These are phyloP conservation scores for Speoplatyrhinus poulsoni DNA, from an alignment of 2,113 vertebrate genomes.

Conservation along the genomic window DNA sequence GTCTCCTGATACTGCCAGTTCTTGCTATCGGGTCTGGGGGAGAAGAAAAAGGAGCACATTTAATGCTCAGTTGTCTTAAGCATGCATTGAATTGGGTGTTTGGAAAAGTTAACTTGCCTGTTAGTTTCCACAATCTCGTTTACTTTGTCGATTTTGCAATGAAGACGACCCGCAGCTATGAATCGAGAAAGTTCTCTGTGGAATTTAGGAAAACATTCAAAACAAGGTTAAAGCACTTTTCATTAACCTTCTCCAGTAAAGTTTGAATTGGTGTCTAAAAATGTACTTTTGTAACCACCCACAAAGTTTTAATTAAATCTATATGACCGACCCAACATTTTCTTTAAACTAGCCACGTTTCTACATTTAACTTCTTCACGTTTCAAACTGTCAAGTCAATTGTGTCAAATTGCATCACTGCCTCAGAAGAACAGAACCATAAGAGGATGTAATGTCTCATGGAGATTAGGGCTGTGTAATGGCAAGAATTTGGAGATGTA, in stretches of 20 bases:
- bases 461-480: no score
- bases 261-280: no score
- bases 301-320: no score
- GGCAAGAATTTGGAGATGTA: no score
- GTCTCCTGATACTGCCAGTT: conserved; percentile 99
- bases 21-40: conserved; percentile 93
- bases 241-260: background rate
- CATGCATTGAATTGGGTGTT: background rate
- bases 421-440: no score
- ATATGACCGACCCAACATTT: no score
- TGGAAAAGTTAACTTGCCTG: conserved; percentile 78
- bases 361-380: no score
- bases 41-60: conserved; percentile 39
- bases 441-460: background rate
- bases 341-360: no score
- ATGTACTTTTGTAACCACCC: no score
- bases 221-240: background rate
- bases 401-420: no score
- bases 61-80: background rate
- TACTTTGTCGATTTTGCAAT: conserved; percentile 99
- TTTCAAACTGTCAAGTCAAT: no score
- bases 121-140: conserved; percentile 99
- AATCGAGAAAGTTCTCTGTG: conserved; percentile 95
- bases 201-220: conserved; percentile 4
- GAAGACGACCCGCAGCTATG: conserved; percentile 94